These are phyloP conservation scores for Oryzias curvinotus DNA, from an alignment of 2,113 vertebrate species.

Conservation along the genomic window DNA sequence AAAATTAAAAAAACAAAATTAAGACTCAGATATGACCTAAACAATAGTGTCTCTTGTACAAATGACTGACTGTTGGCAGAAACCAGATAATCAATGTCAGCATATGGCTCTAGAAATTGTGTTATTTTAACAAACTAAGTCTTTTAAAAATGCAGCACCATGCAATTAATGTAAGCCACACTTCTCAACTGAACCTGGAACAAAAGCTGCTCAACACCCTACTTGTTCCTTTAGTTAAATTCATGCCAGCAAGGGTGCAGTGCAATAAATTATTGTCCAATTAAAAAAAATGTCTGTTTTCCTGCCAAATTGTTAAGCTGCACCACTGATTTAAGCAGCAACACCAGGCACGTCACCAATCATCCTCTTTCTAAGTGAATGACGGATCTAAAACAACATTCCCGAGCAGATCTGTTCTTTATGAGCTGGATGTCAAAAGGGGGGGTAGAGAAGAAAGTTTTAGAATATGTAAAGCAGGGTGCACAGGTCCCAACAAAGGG, in stretches of 20 bases:
- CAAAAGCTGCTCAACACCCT: constrained; percentile 71
- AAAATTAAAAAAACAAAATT: no score
- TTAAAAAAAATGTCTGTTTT: constrained; percentile 67
- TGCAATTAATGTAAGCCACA: constrained; percentile 76
- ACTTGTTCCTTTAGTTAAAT: constrained; percentile 66
- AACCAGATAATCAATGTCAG: no score
- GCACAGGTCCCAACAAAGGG: constrained; percentile 62
- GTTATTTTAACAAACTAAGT: constrained; percentile 21
- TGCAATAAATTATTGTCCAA: constrained; percentile 73
- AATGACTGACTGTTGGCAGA: no score
- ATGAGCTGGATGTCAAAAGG: constrained; percentile 35
- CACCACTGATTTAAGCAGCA: constrained; percentile 69
- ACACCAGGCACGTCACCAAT: constrained; percentile 73
- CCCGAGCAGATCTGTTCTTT: constrained; percentile 67
- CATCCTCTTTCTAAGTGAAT: constrained; percentile 65
- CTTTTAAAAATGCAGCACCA: constrained; percentile 56
- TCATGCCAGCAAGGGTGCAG: constrained; percentile 57
- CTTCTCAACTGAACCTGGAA: constrained; percentile 71
- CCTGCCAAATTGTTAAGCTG: constrained; percentile 73
- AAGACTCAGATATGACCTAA: no score
- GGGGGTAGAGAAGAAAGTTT: constrained; percentile 44
- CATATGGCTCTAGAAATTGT: not conserved
- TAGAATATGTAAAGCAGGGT: constrained; percentile 66
- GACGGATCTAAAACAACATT: constrained; percentile 74
- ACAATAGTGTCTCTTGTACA: no score